These are phyloP conservation scores for Octopus sinensis DNA, from an alignment of 1,140 invertebrate genomes.

Conservation along the genomic window DNA sequence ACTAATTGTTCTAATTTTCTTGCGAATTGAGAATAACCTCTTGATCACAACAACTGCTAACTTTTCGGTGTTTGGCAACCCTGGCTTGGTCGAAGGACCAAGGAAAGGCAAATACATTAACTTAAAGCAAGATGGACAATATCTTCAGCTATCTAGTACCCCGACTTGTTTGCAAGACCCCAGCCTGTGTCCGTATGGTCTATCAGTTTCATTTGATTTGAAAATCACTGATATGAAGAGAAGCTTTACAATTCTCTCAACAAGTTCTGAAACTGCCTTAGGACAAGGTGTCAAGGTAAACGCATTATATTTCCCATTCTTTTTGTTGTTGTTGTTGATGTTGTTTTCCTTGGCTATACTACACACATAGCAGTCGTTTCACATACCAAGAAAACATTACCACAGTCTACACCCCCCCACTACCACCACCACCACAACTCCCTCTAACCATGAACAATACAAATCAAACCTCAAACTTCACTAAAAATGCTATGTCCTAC, in stretches of 20 bases:
- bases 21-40: conserved; percentile 28
- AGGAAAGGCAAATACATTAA: conserved; percentile 30
- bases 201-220: conserved; percentile 38
- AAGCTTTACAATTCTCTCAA: not conserved
- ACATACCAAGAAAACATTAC: no score
- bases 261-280: not conserved
- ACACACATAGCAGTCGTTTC: no score
- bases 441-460: no score
- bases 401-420: no score
- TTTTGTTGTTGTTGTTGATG: no score
- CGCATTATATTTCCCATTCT: not conserved
- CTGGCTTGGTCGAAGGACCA: conserved; percentile 28
- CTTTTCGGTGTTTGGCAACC: conserved; percentile 28
- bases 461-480: no score
- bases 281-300: not conserved
- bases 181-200: conserved; percentile 30
- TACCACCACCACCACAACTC: no score
- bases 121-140: conserved; percentile 32
- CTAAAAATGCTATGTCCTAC: no score
- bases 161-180: conserved; percentile 25
- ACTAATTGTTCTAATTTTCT: conserved; percentile 28
- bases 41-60: conserved; percentile 29
- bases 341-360: no score
- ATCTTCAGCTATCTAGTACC: conserved; percentile 20
- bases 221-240: conserved; percentile 29